Percentiles rank a stretch among this genome's conserved stretches.
These are phyloP conservation scores for Gordius sp. DNA, from an alignment of 2,888 invertebrate species.

Conservation along the genomic window DNA sequence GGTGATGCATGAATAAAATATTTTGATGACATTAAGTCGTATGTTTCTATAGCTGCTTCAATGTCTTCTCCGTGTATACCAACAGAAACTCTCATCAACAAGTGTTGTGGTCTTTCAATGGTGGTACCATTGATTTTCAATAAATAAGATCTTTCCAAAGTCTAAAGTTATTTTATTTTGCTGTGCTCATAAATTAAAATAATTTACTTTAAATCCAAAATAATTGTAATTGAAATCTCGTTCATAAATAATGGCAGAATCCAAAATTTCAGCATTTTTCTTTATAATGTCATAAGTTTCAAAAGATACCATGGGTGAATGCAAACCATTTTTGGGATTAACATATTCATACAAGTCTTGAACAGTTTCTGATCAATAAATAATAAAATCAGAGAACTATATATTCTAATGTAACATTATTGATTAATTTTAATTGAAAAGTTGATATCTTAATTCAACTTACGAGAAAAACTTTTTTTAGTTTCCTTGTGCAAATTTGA, in stretches of 20 bases:
- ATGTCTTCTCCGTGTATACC: constrained; percentile 84
- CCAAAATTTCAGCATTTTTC: constrained; percentile 55
- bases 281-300: constrained; percentile 51
- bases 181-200: not conserved
- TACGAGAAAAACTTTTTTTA: constrained; percentile 48
- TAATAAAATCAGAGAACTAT: constrained; percentile 18
- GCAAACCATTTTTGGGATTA: constrained; percentile 44
- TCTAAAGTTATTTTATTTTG: constrained; percentile 31
- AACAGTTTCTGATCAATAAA: constrained; percentile 48
- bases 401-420: no score
- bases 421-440: no score
- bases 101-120: constrained; percentile 82
- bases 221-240: constrained; percentile 86
- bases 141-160: constrained; percentile 73
- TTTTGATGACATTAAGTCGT: constrained; percentile 67
- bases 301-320: constrained; percentile 58
- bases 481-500: constrained; percentile 96
- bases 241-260: constrained; percentile 82
- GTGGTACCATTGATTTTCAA: constrained; percentile 67
- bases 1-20: constrained; percentile 96
- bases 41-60: constrained; percentile 69
- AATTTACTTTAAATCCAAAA: constrained; percentile 63
- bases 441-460: constrained; percentile 17
- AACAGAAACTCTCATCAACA: constrained; percentile 87
- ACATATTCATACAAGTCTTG: constrained; percentile 48